These are phyloP conservation scores for Gastrophryne carolinensis DNA, from an alignment of 2,797 vertebrate genomes.

Conservation along the genomic window DNA sequence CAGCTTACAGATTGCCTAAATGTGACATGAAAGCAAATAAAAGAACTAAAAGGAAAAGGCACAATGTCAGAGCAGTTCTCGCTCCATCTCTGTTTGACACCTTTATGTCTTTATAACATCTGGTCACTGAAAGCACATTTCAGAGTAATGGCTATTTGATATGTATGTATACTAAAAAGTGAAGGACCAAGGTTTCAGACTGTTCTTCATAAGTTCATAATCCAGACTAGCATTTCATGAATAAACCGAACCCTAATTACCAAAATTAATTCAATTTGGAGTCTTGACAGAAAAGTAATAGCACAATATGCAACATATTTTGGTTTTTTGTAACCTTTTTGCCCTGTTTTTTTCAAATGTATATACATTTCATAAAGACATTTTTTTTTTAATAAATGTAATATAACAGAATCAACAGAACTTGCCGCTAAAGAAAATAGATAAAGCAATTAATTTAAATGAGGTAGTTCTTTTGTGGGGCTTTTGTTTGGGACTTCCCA, in stretches of 20 bases:
- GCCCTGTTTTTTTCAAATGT: no score
- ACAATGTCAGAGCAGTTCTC: neutral
- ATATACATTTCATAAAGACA: no score
- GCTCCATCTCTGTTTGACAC: slow-evolving; percentile 22
- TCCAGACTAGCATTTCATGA: neutral
- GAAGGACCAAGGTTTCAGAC: neutral
- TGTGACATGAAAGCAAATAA: slow-evolving; percentile 41
- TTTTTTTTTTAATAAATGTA: no score
- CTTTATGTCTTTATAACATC: slow-evolving; percentile 7
- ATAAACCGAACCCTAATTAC: neutral
- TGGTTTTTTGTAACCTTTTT: no score
- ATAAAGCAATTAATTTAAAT: no score
- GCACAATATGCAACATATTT: no score
- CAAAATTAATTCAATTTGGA: no score
- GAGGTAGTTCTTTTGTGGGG: no score
- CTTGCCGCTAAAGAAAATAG: no score
- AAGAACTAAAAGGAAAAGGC: neutral
- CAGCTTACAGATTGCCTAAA: slow-evolving; percentile 35
- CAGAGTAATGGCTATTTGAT: neutral
- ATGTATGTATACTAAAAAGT: neutral
- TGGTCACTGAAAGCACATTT: slow-evolving; percentile 26
- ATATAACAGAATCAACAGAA: no score
- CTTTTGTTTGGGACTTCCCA: no score
- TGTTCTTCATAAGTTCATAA: neutral
- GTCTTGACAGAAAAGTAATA: no score